Conservation (phyloP, 1,140 invertebrate genomes). For the Camponotus floridanus region DNA sequence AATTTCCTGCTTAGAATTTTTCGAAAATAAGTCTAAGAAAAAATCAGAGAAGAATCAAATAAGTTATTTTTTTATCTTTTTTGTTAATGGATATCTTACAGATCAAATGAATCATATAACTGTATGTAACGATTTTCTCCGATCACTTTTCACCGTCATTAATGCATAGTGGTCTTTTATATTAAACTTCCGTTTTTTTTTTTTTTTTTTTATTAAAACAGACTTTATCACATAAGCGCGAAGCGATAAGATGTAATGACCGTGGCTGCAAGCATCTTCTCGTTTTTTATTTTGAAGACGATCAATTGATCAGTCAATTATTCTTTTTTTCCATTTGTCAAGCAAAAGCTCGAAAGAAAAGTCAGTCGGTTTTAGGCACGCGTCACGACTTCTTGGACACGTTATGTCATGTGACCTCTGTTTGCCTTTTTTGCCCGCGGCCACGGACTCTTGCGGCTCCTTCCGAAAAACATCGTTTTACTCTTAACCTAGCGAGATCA, state of each 20-base stretch:
- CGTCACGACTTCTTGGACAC: conserved; percentile 26
- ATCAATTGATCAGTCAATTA: neutral
- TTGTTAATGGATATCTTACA: neutral
- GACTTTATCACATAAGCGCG: conserved; percentile 23
- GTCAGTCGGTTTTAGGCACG: conserved; percentile 50
- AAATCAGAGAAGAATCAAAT: neutral
- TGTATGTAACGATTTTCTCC: neutral
- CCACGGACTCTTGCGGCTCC: conserved; percentile 5
- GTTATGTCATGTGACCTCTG: conserved; percentile 42
- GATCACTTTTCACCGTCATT: neutral
- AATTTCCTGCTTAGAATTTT: neutral
- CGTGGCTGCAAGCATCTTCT: conserved; percentile 51
- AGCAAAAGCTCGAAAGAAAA: conserved; percentile 50
- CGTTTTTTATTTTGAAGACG: conserved; percentile 55
- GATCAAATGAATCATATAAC: neutral
- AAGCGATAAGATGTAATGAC: conserved; percentile 53
- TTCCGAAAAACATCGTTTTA: conserved; percentile 53
- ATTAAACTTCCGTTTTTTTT: conserved; percentile 21
- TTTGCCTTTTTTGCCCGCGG: conserved; percentile 42
- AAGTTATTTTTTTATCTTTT: neutral
- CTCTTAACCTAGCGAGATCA: conserved; percentile 45
- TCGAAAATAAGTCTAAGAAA: neutral
- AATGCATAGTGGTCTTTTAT: neutral
- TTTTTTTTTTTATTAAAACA: neutral
- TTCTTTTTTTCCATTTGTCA: conserved; percentile 15